phyloP scores from a whole-genome alignment of 1,140 invertebrate species.

The Stenopsyche tienmushanensis region DNA sequence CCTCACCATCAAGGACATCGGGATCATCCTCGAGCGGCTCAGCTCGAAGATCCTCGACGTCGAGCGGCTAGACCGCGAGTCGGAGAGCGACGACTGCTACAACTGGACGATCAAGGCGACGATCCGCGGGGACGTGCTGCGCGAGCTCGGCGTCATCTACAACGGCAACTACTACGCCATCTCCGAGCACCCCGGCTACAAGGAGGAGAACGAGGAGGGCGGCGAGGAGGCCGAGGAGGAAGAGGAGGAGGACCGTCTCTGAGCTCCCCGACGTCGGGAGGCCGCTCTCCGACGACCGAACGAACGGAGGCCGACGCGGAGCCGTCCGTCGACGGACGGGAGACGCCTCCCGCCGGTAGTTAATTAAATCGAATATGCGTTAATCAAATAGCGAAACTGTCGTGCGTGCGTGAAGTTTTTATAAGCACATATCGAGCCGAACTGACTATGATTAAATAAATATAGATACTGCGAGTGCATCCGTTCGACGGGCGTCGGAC shows the following conservation, averaged over 20 bases:
- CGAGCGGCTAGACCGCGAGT: slow-evolving; percentile 84
- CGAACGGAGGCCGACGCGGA: too few species aligned
- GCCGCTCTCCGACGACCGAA: background rate
- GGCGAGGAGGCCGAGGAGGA: slow-evolving; percentile 78
- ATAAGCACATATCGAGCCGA: slow-evolving; percentile 41
- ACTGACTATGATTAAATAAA: slow-evolving; percentile 27
- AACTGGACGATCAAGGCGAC: slow-evolving; percentile 94
- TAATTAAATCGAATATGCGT: slow-evolving; percentile 11
- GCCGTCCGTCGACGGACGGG: too few species aligned
- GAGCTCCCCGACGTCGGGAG: slow-evolving; percentile 54
- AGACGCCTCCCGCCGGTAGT: too few species aligned
- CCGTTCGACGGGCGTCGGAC: slow-evolving; percentile 31
- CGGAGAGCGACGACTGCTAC: slow-evolving; percentile 87
- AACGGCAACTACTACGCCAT: slow-evolving; percentile 95
- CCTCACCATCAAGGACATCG: slow-evolving; percentile 91
- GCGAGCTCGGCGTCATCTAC: slow-evolving; percentile 90
- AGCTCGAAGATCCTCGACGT: slow-evolving; percentile 93
- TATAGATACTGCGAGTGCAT: slow-evolving; percentile 35
- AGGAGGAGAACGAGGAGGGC: slow-evolving; percentile 81
- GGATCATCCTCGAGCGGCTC: slow-evolving; percentile 87
- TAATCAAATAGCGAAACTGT: slow-evolving; percentile 26
- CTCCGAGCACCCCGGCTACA: slow-evolving; percentile 89
- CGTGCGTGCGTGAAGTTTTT: slow-evolving; percentile 40
- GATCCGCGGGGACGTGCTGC: slow-evolving; percentile 83
- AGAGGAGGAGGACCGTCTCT: slow-evolving; percentile 78